Percentiles rank a stretch among this genome's conserved stretches.
phyloP scores from a whole-genome alignment of 2,888 invertebrate species.

The Tetragnatha montana region DNA sequence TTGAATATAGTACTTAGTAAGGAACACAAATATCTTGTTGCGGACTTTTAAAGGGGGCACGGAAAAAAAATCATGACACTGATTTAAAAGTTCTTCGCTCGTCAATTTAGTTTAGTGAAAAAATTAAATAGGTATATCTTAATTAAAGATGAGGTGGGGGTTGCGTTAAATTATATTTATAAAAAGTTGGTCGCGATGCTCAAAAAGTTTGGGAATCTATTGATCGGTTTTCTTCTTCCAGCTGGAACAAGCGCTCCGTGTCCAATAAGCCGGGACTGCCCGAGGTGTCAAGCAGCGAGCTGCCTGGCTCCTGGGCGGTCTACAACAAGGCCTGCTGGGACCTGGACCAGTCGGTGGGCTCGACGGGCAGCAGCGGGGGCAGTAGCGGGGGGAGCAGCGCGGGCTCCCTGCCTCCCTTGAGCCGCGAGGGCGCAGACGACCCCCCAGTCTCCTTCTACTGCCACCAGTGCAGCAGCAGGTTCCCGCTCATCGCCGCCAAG shows the following conservation, averaged over 20 bases:
- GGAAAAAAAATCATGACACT: no score
- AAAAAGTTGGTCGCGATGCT: no score
- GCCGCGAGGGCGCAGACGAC: constrained; percentile 42
- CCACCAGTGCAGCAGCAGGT: constrained; percentile 90
- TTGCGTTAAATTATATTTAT: no score
- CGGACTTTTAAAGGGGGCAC: no score
- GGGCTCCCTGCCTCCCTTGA: constrained; percentile 51
- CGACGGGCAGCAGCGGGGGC: background rate
- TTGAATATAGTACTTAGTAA: no score
- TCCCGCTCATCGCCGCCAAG: constrained; percentile 88
- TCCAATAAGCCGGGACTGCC: constrained; percentile 49
- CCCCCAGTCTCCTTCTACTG: constrained; percentile 65
- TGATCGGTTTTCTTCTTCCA: background rate
- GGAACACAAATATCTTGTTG: no score
- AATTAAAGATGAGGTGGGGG: no score
- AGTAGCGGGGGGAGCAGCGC: constrained; percentile 63
- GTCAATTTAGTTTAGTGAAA: no score
- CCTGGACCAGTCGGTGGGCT: constrained; percentile 44
- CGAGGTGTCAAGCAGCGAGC: constrained; percentile 70
- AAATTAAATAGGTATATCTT: no score
- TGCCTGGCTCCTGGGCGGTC: constrained; percentile 49
- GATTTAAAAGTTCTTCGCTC: no score
- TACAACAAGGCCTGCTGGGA: constrained; percentile 62
- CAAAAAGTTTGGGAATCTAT: no score
- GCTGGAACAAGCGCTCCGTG: constrained; percentile 65